Evolutionary conservation across 2,797 vertebrate genomes (phyloP), one percentile per base, ranked within the genome.

Genomic region (Eulemur albifrons): DNA sequence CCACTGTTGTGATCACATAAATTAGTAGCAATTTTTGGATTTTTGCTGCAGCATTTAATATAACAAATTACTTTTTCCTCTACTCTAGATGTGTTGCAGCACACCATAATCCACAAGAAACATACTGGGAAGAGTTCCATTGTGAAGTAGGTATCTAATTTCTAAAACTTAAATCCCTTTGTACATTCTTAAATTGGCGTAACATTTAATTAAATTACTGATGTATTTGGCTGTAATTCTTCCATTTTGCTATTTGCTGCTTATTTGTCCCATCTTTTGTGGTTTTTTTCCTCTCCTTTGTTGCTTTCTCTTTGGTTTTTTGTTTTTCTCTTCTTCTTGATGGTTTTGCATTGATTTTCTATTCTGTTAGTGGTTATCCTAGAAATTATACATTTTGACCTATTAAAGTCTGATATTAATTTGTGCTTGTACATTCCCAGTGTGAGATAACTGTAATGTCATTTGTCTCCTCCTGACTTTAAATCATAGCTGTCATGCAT

Each of bases 81-180:
- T 35, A 2, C 83, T 45, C 27, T 97, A 99, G 99, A 99, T 97
- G 95, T 98, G 91, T 93, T 98, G 92, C 98, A 99, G 93, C 99
- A 98, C 48, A 79, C 98, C 84, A 10, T 97, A n/a, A 96, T 98
- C 95, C 98, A 99, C 97, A 99, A 99, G 98, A 99, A 99, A 79
- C 98, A 98, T 87, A 94, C 98, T 13, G 99, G 98, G 85, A 99
- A 98, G 96, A 97, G 97, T 97, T 98, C 98, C 67, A 75, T 98
- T 96, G 94, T 97, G 97, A 99, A 98, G 99, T 99, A 99, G 88
- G 99, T 99, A 88, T 88, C 97, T 35, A 7, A 0, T 91, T 96
- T 89, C 30, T 77, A 84, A 90, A 97, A 88, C 12, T 40, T 67
- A 17, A 50, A 75, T 50, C 40, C 20, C 5, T 75, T 10, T 52